These are phyloP conservation scores for Ia io DNA, from an alignment of 2,113 vertebrate species.

Conservation along the genomic window DNA sequence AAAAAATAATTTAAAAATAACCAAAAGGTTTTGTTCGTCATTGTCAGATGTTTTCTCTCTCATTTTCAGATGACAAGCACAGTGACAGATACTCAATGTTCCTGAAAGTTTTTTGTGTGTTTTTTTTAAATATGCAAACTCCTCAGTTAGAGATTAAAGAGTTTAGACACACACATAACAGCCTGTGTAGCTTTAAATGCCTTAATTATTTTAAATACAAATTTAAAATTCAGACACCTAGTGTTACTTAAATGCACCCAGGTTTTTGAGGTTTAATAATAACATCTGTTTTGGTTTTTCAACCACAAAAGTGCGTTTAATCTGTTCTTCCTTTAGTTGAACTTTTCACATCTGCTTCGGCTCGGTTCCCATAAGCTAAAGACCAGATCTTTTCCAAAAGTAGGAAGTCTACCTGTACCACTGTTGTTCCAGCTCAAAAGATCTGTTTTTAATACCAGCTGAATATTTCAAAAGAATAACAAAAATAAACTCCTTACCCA, in stretches of 20 bases:
- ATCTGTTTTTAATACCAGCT: constrained; percentile 80
- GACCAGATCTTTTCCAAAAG: constrained; percentile 81
- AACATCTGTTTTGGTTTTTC: constrained; percentile 89
- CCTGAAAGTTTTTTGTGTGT: neutral
- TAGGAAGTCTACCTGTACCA: constrained; percentile 85
- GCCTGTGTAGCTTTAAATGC: constrained; percentile 72
- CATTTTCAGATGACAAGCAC: constrained; percentile 34
- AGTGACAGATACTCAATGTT: constrained; percentile 26
- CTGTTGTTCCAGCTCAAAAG: constrained; percentile 78
- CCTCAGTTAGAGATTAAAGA: constrained; percentile 45
- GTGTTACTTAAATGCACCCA: constrained; percentile 80
- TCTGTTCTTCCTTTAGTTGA: constrained; percentile 89
- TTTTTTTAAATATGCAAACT: constrained; percentile 28
- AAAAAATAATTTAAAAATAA: constrained; percentile 42
- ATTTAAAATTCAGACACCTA: constrained; percentile 82
- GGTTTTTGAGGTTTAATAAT: constrained; percentile 85
- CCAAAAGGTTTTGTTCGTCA: constrained; percentile 24
- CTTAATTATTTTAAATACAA: constrained; percentile 78
- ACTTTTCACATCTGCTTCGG: constrained; percentile 88
- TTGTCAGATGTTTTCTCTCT: constrained; percentile 36
- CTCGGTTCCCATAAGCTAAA: constrained; percentile 85
- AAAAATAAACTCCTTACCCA: constrained; percentile 75
- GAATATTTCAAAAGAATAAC: constrained; percentile 81
- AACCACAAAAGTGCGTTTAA: constrained; percentile 85
- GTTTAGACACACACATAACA: constrained; percentile 27